Evolutionary conservation across 2,113 vertebrate genomes (phyloP).

Genomic region (Leptodactylus fuscus): DNA sequence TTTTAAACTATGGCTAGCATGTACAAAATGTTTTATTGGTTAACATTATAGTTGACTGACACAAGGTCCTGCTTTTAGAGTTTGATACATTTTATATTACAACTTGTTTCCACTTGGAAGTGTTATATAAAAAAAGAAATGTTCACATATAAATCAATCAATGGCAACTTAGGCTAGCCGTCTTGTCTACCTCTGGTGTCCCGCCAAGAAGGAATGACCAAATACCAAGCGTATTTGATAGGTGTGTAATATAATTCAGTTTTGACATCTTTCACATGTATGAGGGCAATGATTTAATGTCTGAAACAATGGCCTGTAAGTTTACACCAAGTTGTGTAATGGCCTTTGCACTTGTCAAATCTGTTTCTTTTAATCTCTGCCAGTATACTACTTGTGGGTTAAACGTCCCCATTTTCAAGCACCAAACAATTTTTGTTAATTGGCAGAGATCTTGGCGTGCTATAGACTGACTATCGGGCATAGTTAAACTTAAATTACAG

Average conservation of each 20-base stretch:
- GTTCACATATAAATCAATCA: background rate
- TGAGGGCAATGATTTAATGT: background rate
- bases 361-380: too few species aligned
- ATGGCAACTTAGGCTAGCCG: background rate
- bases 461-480: too few species aligned
- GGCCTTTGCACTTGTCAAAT: background rate
- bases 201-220: background rate
- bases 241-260: background rate
- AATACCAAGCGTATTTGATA: background rate
- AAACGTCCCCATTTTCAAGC: too few species aligned
- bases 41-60: background rate
- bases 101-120: background rate
- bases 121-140: background rate
- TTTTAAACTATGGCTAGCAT: background rate
- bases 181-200: background rate
- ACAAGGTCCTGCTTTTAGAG: background rate
- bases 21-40: slow-evolving; percentile 27
- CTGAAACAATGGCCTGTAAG: background rate
- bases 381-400: too few species aligned
- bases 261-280: background rate
- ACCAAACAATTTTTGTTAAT: too few species aligned
- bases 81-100: slow-evolving; percentile 6
- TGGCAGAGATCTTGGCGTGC: too few species aligned
- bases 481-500: too few species aligned
- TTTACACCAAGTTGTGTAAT: background rate